A percentile compares a stretch with the other conserved stretches of the same genome.
Evolutionary conservation across 2,113 vertebrate genomes (phyloP).

Genomic region (Campylomormyrus tamandua): DNA sequence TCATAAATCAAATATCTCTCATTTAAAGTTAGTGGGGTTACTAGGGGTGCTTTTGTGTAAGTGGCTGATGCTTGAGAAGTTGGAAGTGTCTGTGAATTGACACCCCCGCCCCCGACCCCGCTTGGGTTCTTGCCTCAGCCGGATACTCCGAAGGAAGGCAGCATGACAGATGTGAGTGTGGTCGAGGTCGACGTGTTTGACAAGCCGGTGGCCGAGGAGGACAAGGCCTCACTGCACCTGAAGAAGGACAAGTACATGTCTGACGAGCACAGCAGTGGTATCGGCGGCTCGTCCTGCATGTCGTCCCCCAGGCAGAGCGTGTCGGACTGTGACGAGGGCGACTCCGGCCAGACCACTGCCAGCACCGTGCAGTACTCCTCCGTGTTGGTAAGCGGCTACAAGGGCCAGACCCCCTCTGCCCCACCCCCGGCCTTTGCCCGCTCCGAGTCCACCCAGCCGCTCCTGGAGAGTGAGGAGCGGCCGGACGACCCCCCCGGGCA

Average conservation of each 20-base stretch:
- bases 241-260: conserved; percentile 86
- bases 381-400: conserved; percentile 82
- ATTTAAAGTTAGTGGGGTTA: neutral
- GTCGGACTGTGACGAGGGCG: conserved; percentile 82
- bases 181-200: conserved; percentile 78
- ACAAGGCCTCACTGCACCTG: conserved; percentile 72
- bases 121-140: conserved; percentile 55
- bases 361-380: conserved; percentile 93
- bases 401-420: conserved; percentile 74
- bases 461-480: conserved; percentile 83
- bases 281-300: conserved; percentile 93
- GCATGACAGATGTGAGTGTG: conserved; percentile 77
- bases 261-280: conserved; percentile 93
- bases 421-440: conserved; percentile 72
- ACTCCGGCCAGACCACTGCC: conserved; percentile 78
- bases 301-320: conserved; percentile 91
- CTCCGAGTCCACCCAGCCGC: conserved; percentile 91
- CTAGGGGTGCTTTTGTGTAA: neutral
- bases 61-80: neutral
- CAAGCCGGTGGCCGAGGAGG: conserved; percentile 70
- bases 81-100: neutral
- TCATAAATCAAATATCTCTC: neutral
- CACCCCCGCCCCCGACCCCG: neutral
- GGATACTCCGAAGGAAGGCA: conserved; percentile 73
- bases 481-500: conserved; percentile 49